Evolutionary conservation across 2,888 invertebrate species (phyloP).

Genomic region (Pachymerium ferrugineum): DNA sequence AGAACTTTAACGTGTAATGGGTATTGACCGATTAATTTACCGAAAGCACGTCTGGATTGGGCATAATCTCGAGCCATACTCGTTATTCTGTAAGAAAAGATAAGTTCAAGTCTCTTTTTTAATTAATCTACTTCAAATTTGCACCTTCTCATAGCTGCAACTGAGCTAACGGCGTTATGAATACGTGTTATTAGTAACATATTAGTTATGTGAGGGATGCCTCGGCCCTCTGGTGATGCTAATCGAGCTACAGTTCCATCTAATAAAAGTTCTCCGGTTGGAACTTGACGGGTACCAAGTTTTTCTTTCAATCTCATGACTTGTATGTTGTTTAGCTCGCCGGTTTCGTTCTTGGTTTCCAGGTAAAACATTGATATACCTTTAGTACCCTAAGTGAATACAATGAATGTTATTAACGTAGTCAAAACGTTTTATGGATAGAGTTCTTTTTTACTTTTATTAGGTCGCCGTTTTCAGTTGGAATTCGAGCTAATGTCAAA

Average conservation of each 20-base stretch:
- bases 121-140: not conserved
- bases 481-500: conserved; percentile 53
- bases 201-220: conserved; percentile 52
- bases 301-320: conserved; percentile 55
- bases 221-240: conserved; percentile 51
- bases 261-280: conserved; percentile 56
- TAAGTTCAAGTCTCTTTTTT: not conserved
- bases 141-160: conserved; percentile 50
- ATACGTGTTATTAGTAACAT: conserved; percentile 55
- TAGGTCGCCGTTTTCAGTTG: conserved; percentile 45
- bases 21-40: conserved; percentile 48
- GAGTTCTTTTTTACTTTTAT: conserved; percentile 37
- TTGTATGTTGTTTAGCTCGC: conserved; percentile 52
- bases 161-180: conserved; percentile 52
- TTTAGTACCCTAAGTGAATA: conserved; percentile 46
- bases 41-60: conserved; percentile 51
- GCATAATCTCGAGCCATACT: conserved; percentile 53
- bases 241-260: conserved; percentile 50
- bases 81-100: conserved; percentile 46
- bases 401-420: conserved; percentile 14
- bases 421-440: not conserved
- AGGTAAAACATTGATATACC: conserved; percentile 54
- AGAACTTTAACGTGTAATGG: conserved; percentile 53
- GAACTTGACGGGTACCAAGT: conserved; percentile 55
- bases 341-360: conserved; percentile 45